A percentile compares a stretch with the other conserved stretches of the same genome.
phyloP scores from a whole-genome alignment of 2,888 invertebrate species.

The Pyralis farinalis region DNA sequence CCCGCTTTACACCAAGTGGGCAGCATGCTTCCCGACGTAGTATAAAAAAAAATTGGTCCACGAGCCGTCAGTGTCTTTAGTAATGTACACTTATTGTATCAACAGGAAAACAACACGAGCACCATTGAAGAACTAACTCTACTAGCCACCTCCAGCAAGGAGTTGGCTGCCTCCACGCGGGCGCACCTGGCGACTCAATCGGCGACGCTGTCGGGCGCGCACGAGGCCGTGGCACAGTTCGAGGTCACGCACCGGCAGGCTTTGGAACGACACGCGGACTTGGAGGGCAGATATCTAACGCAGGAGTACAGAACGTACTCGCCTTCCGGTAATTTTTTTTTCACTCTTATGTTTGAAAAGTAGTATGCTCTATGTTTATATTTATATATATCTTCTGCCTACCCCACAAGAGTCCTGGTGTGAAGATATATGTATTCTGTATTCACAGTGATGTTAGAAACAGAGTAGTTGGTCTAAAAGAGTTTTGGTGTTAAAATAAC shows the following conservation, averaged over 20 bases:
- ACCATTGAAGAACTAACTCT: constrained; percentile 18
- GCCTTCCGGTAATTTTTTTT: constrained; percentile 49
- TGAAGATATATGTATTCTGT: too few relatives aligned
- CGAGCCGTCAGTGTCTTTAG: too few relatives aligned
- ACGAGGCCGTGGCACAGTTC: constrained; percentile 7
- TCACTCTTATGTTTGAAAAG: too few relatives aligned
- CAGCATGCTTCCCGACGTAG: too few relatives aligned
- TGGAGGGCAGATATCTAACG: constrained; percentile 44
- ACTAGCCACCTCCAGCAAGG: constrained; percentile 10
- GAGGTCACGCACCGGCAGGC: constrained; percentile 17
- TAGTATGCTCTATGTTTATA: background rate
- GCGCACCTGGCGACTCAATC: constrained; percentile 5
- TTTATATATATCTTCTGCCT: too few relatives aligned
- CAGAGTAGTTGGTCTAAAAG: too few relatives aligned
- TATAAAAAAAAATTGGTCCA: too few relatives aligned
- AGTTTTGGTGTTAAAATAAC: too few relatives aligned
- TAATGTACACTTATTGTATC: background rate
- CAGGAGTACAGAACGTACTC: constrained; percentile 56
- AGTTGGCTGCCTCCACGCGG: background rate
- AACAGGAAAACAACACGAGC: constrained; percentile 15
- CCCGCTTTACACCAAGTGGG: too few relatives aligned
- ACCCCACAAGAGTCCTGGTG: too few relatives aligned
- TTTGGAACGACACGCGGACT: constrained; percentile 23
- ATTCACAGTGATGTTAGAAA: too few relatives aligned
- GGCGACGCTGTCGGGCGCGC: background rate